Evolutionary conservation across 1,140 invertebrate species (phyloP), one percentile per base, ranked within the genome.

Genomic region (Eupristina koningsbergeri): DNA sequence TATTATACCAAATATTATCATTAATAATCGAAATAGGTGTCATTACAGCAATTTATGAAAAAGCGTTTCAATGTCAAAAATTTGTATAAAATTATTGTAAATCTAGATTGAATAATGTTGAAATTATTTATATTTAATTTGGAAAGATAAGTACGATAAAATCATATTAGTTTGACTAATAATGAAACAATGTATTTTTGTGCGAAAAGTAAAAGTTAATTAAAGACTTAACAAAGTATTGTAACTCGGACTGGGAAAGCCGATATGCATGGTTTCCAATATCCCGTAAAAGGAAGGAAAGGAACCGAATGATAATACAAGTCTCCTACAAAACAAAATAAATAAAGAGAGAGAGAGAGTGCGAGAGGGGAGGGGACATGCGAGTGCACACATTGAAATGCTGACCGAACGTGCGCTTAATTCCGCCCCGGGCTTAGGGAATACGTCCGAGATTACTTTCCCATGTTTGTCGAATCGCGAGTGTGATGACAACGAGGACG

Each of bases 381-480:
- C 34, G 36, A 22, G 19, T n/a, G n/a, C 22, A 36, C 45, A 29
- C 34, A 3, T 11, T 81, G 53, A 63, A 63, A 71, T 71, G 34
- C 45, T 80, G 31, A 71, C 45, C 19, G 29, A 71, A 80, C 53
- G 53, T 31, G 79, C 17, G 67, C 63, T 82, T 53, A 58, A 75
- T 61, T 74, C 26, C 6, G 80, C 36, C n/a, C 8, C 6, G 67
- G 36, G 50, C 39, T 69, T 22, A n/a, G 47, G 17, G 53, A 81
- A 81, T 58, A 29, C 58, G 29, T 19, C 61, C 53, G 73, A 64
- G 71, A 82, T 82, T 82, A 82, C 80, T 76, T 50, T 73, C 17
- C 80, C 41, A 53, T 82, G 47, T 39, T 45, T 36, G 67, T 39
- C 29, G 67, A 80, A 80, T 73, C 26, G 64, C 67, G 58, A 58